These are phyloP conservation scores for Tiliqua scincoides DNA, from an alignment of 2,113 vertebrate genomes.

Conservation along the genomic window DNA sequence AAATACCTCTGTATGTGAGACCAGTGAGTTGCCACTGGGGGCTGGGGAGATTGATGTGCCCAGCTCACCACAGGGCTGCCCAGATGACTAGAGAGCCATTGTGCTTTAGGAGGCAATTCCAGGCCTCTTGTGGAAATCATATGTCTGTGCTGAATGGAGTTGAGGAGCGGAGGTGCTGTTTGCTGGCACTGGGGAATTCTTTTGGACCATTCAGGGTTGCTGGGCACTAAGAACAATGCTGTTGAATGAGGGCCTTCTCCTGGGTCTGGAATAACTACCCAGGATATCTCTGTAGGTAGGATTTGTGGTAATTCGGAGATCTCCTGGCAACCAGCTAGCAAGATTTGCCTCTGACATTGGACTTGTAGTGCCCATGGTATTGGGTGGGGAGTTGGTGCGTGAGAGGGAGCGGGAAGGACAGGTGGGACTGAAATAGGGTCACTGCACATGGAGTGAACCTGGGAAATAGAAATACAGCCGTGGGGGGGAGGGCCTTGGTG, in stretches of 20 bases:
- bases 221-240: background rate
- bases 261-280: too few relatives aligned
- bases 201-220: background rate
- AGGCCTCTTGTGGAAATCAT: too few relatives aligned
- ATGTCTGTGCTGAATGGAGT: background rate
- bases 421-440: background rate
- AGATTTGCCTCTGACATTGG: background rate
- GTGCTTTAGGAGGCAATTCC: too few relatives aligned
- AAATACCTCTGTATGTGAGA: background rate
- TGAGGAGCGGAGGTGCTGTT: background rate
- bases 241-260: too few relatives aligned
- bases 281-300: background rate
- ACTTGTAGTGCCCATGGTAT: background rate
- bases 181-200: too few relatives aligned
- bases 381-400: fast-evolving
- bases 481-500: too few relatives aligned
- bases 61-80: too few relatives aligned
- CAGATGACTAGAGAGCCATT: background rate
- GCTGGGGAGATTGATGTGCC: background rate
- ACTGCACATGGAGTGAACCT: background rate
- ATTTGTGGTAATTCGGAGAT: background rate
- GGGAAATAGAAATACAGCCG: too few relatives aligned
- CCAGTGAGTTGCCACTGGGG: background rate
- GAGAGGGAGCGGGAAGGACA: background rate
- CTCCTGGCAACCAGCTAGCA: background rate